phyloP scores from a whole-genome alignment of 1,140 invertebrate genomes.

The Hormaphis cornu region DNA sequence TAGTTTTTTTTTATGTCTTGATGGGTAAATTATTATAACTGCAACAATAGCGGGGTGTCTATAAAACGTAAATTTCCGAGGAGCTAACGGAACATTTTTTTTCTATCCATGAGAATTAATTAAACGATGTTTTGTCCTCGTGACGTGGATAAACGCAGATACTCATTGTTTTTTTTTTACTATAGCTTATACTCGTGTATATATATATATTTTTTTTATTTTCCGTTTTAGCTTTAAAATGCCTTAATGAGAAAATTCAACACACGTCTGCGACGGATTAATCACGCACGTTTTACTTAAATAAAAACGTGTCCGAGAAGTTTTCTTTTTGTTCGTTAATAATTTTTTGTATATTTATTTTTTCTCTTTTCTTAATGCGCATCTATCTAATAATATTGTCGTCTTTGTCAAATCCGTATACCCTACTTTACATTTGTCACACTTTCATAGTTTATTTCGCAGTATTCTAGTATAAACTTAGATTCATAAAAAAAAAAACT shows the following conservation, averaged over 20 bases:
- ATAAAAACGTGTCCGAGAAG: not conserved
- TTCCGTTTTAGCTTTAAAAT: not conserved
- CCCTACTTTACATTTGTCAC: too few species aligned
- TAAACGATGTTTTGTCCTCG: not conserved
- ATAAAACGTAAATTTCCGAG: too few species aligned
- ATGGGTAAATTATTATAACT: too few species aligned
- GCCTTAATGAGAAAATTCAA: not conserved
- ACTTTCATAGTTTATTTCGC: too few species aligned
- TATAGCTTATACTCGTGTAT: too few species aligned
- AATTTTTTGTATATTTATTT: not conserved
- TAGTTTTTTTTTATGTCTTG: too few species aligned
- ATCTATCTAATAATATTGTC: not conserved
- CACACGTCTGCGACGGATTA: not conserved
- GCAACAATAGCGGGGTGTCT: too few species aligned
- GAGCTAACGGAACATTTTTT: not conserved
- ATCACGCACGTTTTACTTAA: not conserved
- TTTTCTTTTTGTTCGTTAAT: not conserved
- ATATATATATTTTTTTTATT: not conserved
- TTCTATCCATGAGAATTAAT: not conserved
- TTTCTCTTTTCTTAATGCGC: not conserved
- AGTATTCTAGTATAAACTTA: too few species aligned
- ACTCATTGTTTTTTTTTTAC: too few species aligned
- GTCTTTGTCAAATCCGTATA: too few species aligned
- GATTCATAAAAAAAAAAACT: too few species aligned
- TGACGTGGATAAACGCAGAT: too few species aligned